A percentile compares a stretch with the other conserved stretches of the same genome.
Evolutionary conservation across 2,888 invertebrate genomes (phyloP).

Genomic region (Liposcelis brunnea): DNA sequence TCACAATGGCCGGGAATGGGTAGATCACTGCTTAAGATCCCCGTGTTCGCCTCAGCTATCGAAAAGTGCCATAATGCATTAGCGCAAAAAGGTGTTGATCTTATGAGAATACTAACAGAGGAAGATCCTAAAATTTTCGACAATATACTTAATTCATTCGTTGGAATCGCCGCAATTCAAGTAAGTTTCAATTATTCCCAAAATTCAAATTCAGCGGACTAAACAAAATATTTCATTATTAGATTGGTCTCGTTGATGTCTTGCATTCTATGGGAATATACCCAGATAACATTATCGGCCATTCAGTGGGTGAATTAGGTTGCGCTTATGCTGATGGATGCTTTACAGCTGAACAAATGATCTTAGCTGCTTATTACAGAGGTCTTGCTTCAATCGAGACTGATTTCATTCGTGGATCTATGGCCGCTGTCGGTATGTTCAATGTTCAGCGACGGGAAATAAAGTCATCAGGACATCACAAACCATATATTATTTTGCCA

Average conservation of each 20-base stretch:
- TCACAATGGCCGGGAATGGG: slow-evolving; percentile 82
- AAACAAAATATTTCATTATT: slow-evolving; percentile 4
- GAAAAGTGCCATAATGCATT: slow-evolving; percentile 43
- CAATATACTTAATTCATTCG: slow-evolving; percentile 51
- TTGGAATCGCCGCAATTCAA: slow-evolving; percentile 51
- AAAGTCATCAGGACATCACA: not conserved
- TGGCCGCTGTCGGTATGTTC: slow-evolving; percentile 67
- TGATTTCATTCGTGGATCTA: slow-evolving; percentile 53
- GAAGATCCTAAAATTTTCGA: slow-evolving; percentile 44
- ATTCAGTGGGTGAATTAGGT: slow-evolving; percentile 87
- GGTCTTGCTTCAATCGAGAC: slow-evolving; percentile 58
- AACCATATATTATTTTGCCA: not conserved
- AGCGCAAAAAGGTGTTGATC: slow-evolving; percentile 42
- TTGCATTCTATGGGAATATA: slow-evolving; percentile 38
- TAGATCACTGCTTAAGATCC: slow-evolving; percentile 50
- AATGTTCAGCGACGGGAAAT: not conserved
- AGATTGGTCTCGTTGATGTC: slow-evolving; percentile 48
- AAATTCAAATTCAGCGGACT: not conserved
- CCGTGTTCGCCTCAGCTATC: slow-evolving; percentile 54
- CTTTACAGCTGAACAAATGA: slow-evolving; percentile 71
- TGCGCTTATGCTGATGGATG: slow-evolving; percentile 92
- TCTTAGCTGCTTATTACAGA: slow-evolving; percentile 67
- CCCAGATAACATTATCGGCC: slow-evolving; percentile 63
- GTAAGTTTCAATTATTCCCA: slow-evolving; percentile 21
- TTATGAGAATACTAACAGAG: slow-evolving; percentile 42